Base-by-base conservation (phyloP, 2,797 vertebrate genomes). In the Cichlasoma orientale region DNA sequence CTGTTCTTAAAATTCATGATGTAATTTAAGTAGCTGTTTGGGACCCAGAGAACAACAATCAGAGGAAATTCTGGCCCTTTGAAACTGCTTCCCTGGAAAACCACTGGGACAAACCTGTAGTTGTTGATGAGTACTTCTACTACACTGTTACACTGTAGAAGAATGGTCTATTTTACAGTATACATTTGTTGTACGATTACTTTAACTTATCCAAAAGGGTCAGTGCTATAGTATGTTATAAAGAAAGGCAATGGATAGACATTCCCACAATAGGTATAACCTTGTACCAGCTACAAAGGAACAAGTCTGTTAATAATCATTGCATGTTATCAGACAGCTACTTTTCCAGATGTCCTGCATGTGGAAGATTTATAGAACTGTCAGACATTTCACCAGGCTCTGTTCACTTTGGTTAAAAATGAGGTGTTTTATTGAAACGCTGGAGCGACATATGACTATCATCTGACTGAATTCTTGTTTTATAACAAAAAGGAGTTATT, bases 301-400 rank as follows among this genome's bases (percentile, higher is more conserved):
- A 47, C 44, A 47, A 23, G 23, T 47, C 13, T 66, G 38, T 18
- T 11, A 66, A 18, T 47, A 47, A 18, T n/a, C n/a, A n/a, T n/a
- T n/a, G n/a, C n/a, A n/a, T n/a, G n/a, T n/a, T n/a, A n/a, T n/a
- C n/a, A n/a, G 23, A 66, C 38, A 19, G 38, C 23, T 41, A 47
- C 23, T 27, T 16, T 44, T 66, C 9, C 16, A 18, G 44, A 47
- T 47, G 16, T 47, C 44, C 7, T 47, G 16, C 21, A 19, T 27
- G 38, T 27, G 19, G 23, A 66, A 66, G 25, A 66, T 44, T 47
- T 47, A 8, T 66, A 19, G 23, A 25, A 27, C 27, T 66, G 59
- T 63, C 59, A 41, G 21, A 66, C 38, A 27, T 63, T 63, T 63
- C 14, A 44, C 18, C 59, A 47, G 59, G 38, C 44, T 27, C 59